Conservation (phyloP, 2,113 vertebrate species). For the Pseudopipra pipra region DNA sequence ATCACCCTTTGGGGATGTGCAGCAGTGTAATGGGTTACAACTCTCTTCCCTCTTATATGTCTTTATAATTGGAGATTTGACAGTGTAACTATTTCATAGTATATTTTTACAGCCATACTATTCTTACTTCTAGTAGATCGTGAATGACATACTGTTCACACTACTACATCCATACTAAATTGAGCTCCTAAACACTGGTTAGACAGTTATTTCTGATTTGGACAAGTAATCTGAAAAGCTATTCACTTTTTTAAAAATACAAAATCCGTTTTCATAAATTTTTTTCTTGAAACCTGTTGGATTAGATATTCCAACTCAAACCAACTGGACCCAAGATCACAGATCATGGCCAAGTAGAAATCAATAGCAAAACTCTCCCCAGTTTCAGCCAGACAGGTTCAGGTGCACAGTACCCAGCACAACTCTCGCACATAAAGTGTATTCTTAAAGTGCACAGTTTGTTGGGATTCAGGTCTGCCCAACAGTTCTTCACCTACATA, state of each 20-base stretch:
- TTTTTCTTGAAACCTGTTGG: background rate
- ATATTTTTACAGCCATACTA: conserved; percentile 22
- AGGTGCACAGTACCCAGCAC: fast-evolving
- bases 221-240: background rate
- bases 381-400: background rate
- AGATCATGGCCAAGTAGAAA: background rate
- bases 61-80: conserved; percentile 57
- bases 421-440: background rate
- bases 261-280: background rate
- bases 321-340: background rate
- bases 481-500: background rate
- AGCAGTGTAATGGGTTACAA: conserved; percentile 27
- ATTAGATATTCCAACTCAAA: background rate
- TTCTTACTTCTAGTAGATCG: background rate
- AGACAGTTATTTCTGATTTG: background rate
- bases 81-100: conserved; percentile 22
- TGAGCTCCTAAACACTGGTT: background rate
- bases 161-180: background rate
- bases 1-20: conserved; percentile 29
- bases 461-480: background rate
- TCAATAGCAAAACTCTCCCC: background rate
- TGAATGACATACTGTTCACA: background rate
- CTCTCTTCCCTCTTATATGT: conserved; percentile 33
- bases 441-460: background rate
- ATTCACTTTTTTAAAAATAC: background rate